Percentiles rank a stretch among this genome's conserved stretches.
These are phyloP conservation scores for Myripristis murdjan DNA, from an alignment of 2,797 vertebrate species.

Conservation along the genomic window DNA sequence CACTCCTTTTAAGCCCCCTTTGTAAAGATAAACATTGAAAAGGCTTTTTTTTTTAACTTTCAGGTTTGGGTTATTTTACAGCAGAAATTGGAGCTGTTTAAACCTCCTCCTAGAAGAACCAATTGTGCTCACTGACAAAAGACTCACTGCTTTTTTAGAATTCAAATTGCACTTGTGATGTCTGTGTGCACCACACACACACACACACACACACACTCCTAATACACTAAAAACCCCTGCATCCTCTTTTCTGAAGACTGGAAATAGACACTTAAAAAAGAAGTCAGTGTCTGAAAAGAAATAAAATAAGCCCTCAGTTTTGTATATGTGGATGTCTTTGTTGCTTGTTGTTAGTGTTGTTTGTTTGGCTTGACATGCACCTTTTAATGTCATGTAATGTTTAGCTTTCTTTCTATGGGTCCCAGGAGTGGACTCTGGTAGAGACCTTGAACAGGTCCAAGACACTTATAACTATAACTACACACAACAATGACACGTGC, in stretches of 20 bases:
- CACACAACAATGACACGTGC: constrained; percentile 14
- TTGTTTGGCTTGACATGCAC: constrained; percentile 2
- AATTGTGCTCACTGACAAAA: constrained; percentile 56
- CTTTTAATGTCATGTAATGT: neutral
- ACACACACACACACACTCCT: constrained; percentile 12
- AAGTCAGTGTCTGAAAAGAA: neutral
- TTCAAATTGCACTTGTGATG: constrained; percentile 7
- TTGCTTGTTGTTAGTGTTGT: neutral
- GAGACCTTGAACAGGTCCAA: constrained; percentile 14
- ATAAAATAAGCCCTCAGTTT: neutral
- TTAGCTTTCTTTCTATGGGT: neutral
- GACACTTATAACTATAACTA: too few species aligned
- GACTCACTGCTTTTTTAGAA: constrained; percentile 40
- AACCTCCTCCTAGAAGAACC: constrained; percentile 30
- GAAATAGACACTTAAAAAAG: neutral
- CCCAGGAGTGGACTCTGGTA: constrained; percentile 16
- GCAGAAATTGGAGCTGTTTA: constrained; percentile 44
- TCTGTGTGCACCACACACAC: constrained; percentile 4
- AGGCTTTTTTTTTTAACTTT: constrained; percentile 26
- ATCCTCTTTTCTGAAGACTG: constrained; percentile 1
- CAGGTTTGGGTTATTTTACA: constrained; percentile 56
- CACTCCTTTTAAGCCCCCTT: constrained; percentile 55
- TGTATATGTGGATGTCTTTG: neutral
- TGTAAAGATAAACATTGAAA: constrained; percentile 69
- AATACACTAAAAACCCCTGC: neutral